Percentiles rank a stretch among this genome's conserved stretches.
phyloP scores from a whole-genome alignment of 1,140 invertebrate genomes.

The Lucilia sericata region DNA sequence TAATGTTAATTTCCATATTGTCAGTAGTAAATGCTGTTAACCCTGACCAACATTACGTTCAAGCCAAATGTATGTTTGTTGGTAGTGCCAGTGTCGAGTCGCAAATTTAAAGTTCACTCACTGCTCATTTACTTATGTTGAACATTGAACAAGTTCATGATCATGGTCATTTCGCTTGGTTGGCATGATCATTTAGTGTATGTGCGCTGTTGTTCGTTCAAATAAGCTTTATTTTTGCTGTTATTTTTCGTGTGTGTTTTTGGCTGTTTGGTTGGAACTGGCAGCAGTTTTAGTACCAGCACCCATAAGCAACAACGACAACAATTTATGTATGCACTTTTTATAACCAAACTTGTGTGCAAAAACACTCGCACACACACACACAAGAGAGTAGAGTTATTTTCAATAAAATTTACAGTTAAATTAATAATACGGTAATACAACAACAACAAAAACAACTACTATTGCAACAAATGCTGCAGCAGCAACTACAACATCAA shows the following conservation, averaged over 20 bases:
- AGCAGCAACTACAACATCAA: neutral
- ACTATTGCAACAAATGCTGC: too few species aligned
- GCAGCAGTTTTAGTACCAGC: neutral
- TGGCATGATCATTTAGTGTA: conserved; percentile 22
- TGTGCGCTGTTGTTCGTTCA: neutral
- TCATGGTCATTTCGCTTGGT: conserved; percentile 27
- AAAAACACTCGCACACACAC: neutral
- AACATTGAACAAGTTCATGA: conserved; percentile 37
- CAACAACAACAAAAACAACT: neutral
- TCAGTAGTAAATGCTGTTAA: neutral
- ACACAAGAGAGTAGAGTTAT: conserved; percentile 10
- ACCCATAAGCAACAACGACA: neutral
- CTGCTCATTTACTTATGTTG: neutral
- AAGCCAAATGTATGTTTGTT: neutral
- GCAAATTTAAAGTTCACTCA: neutral
- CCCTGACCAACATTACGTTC: conserved; percentile 14
- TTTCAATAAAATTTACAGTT: conserved; percentile 40
- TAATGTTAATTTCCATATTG: neutral
- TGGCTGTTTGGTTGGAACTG: neutral
- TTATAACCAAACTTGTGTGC: neutral
- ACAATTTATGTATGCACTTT: conserved; percentile 14
- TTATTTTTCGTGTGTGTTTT: neutral
- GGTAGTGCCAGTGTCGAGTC: neutral
- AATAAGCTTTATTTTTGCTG: neutral
- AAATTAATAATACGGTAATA: conserved; percentile 37